phyloP scores from a whole-genome alignment of 2,113 vertebrate species.

The Poecile atricapillus region DNA sequence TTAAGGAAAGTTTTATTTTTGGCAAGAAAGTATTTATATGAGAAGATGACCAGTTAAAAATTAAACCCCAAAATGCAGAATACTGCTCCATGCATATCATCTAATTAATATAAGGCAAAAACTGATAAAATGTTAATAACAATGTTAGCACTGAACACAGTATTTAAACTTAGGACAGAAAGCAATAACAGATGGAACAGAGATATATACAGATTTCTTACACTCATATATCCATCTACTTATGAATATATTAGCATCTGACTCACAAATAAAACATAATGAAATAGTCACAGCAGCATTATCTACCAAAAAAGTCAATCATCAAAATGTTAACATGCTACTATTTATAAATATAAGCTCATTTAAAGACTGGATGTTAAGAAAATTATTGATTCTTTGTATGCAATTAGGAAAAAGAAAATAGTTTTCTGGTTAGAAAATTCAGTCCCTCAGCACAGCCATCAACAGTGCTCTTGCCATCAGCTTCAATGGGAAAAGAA shows the following conservation, averaged over 20 bases:
- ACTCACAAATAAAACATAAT: slow-evolving; percentile 20
- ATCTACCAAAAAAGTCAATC: neutral
- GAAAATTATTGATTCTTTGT: neutral
- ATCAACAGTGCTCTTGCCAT: neutral
- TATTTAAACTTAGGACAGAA: slow-evolving; percentile 36
- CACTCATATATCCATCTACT: slow-evolving; percentile 15
- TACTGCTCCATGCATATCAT: neutral
- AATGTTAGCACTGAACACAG: slow-evolving; percentile 14
- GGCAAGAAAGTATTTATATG: neutral
- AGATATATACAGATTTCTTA: neutral
- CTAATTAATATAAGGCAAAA: slow-evolving; percentile 11
- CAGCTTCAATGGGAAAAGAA: slow-evolving; percentile 42
- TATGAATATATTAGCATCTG: neutral
- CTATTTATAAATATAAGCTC: neutral
- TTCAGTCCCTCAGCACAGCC: neutral
- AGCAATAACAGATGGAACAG: slow-evolving; percentile 45
- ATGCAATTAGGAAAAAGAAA: neutral
- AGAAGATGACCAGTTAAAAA: neutral
- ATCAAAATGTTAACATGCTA: neutral
- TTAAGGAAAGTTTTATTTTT: neutral
- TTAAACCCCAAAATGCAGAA: neutral
- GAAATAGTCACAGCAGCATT: neutral
- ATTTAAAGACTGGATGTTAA: neutral
- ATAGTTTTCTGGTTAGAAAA: neutral
- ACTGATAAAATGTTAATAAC: slow-evolving; percentile 43